Conservation (phyloP, 2,888 invertebrate species). For the Acanthosepion esculentum region DNA sequence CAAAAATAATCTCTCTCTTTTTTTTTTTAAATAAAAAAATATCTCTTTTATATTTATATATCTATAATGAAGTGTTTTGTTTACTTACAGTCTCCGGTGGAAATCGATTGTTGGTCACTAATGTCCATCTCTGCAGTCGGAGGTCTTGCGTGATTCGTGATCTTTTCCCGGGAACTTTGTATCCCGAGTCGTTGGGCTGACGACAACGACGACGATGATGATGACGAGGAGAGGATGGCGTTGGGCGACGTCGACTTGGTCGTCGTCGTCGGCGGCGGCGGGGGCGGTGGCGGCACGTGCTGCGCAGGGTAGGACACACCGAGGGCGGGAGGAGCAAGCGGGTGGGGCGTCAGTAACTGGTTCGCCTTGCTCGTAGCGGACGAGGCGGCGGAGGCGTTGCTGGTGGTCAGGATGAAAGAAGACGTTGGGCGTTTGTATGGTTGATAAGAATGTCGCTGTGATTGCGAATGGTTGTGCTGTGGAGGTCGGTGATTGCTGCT, state of each 20-base stretch:
- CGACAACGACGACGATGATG: background rate
- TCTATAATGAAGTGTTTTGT: background rate
- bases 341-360: slow-evolving; percentile 1
- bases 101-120: slow-evolving; percentile 36
- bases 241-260: background rate
- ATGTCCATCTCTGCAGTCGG: slow-evolving; percentile 25
- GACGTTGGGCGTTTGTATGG: background rate
- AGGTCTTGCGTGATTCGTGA: background rate
- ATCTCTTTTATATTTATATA: background rate
- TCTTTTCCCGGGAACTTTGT: background rate
- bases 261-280: background rate
- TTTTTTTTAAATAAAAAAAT: background rate
- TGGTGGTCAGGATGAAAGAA: background rate
- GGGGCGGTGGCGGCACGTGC: background rate
- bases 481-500: background rate
- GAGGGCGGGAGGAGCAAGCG: background rate
- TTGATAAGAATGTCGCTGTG: background rate
- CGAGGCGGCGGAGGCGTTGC: background rate
- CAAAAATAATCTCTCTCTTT: too few relatives aligned
- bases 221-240: background rate
- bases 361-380: background rate
- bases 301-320: background rate
- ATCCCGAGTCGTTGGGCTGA: background rate
- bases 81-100: slow-evolving; percentile 36
- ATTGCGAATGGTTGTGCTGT: background rate